phyloP scores from a whole-genome alignment of 1,140 invertebrate genomes.

The Euura saliciscinereae region DNA sequence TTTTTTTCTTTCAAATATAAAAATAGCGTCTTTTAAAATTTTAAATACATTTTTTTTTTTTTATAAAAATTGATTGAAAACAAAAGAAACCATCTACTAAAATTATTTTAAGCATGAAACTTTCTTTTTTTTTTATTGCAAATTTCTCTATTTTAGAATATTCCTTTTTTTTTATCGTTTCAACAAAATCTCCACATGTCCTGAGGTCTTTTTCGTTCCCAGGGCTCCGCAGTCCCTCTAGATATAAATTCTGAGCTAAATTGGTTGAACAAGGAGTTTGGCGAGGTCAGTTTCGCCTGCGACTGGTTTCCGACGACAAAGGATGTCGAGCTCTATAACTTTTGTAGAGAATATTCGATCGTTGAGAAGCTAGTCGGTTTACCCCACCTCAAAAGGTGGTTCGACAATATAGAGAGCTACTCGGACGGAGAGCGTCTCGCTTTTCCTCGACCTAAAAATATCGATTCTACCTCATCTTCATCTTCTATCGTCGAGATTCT shows the following conservation, averaged over 20 bases:
- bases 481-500: slow-evolving; percentile 25
- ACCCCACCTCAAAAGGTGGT: slow-evolving; percentile 64
- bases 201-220: slow-evolving; percentile 13
- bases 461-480: slow-evolving; percentile 9
- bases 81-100: not conserved
- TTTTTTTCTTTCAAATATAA: not conserved
- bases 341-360: slow-evolving; percentile 43
- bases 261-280: slow-evolving; percentile 53
- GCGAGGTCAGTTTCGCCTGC: slow-evolving; percentile 62
- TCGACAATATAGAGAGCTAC: slow-evolving; percentile 65
- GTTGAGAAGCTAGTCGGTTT: slow-evolving; percentile 49
- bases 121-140: not conserved
- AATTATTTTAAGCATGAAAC: not conserved
- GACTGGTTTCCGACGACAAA: slow-evolving; percentile 60
- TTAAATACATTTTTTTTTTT: not conserved
- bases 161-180: too few relatives aligned
- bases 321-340: slow-evolving; percentile 59
- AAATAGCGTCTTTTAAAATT: not conserved
- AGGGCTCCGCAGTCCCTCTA: slow-evolving; percentile 18
- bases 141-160: too few relatives aligned
- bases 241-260: slow-evolving; percentile 35
- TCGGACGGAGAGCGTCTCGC: slow-evolving; percentile 54
- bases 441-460: slow-evolving; percentile 43
- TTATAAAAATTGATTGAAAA: not conserved
- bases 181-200: slow-evolving; percentile 9